These are phyloP conservation scores for Aeoliscus strigatus DNA, from an alignment of 2,797 vertebrate species.

Conservation along the genomic window DNA sequence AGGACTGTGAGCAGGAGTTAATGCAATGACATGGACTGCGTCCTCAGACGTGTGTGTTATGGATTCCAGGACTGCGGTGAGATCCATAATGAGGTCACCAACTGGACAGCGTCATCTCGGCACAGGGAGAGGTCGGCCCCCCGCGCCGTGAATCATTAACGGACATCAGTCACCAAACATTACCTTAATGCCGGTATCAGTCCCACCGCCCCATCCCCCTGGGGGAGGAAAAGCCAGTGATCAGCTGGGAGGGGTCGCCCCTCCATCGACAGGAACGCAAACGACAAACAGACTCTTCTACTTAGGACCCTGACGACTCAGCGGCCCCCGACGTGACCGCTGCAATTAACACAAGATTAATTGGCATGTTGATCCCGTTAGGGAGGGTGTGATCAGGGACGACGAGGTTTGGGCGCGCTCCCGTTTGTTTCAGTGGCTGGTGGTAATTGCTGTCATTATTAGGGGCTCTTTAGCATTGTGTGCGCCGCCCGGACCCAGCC, in stretches of 20 bases:
- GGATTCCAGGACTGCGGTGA: conserved; percentile 60
- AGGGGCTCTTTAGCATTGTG: conserved; percentile 94
- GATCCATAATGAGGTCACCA: conserved; percentile 72
- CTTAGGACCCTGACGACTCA: conserved; percentile 60
- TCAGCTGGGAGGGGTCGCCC: conserved; percentile 37
- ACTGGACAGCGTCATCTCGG: conserved; percentile 70
- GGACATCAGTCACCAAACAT: conserved; percentile 61
- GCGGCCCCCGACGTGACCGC: conserved; percentile 86
- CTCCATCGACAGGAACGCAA: conserved; percentile 44
- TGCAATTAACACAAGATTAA: conserved; percentile 99
- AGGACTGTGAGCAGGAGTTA: conserved; percentile 55
- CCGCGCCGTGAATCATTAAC: conserved; percentile 50
- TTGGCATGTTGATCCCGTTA: conserved; percentile 99
- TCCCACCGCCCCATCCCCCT: too few species aligned
- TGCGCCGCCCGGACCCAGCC: conserved; percentile 79
- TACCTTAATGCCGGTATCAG: conserved; percentile 58
- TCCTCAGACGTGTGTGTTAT: conserved; percentile 59
- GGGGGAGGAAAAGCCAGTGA: conserved; percentile 14
- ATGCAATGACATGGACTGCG: conserved; percentile 67
- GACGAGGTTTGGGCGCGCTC: conserved; percentile 96
- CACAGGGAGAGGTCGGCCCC: conserved; percentile 50
- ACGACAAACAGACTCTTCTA: conserved; percentile 44
- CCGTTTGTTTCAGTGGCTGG: conserved; percentile 99
- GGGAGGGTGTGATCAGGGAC: conserved; percentile 98
- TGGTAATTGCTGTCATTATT: conserved; percentile 99